Evolutionary conservation across 2,797 vertebrate species (phyloP), one percentile per base, ranked within the genome.

Genomic region (Oreonectes daqikongensis): DNA sequence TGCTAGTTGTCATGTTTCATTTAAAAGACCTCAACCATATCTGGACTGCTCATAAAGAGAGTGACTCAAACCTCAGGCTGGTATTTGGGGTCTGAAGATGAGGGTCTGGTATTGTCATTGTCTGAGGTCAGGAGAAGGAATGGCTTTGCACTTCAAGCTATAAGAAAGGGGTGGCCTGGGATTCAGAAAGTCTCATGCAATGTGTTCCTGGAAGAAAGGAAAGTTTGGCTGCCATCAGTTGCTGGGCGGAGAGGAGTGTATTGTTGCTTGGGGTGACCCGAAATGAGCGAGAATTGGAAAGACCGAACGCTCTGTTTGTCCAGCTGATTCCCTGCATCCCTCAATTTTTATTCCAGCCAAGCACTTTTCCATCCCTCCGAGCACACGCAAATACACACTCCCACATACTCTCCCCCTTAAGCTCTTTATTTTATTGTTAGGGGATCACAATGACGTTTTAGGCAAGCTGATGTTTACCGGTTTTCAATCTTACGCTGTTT

Each of bases 161-260:
- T 84, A 74, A 78, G 75, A 79, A 72, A 82, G 72, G 82, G 59
- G 63, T 81, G 71, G 53, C 40, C n/a, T n/a, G 75, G 75, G 42
- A 81, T 85, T 86, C 74, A 78, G 74, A 75, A 76, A 84, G 79
- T 60, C 86, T 84, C 65, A 81, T 71, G 83, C 82, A 69, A 72
- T 79, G 75, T 80, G 79, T 79, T 87, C 82, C 80, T 86, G 79
- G 81, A 82, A 82, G 63, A 75, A 32, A 78, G 71, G 40, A 76
- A 65, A 11, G 82, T 84, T 65, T 38, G 82, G 81, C 84, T 72
- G 78, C 17, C 15, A 32, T 79, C 72, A 55, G 84, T 85, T 81
- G 85, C 84, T 85, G 81, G 78, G 68, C 55, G 77, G 68, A 76
- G 83, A 90, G 83, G 72, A 88, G 69, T 61, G 72, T 80, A 84